These are phyloP conservation scores for Athalia circularis DNA, from an alignment of 2,888 invertebrate genomes.

Conservation along the genomic window DNA sequence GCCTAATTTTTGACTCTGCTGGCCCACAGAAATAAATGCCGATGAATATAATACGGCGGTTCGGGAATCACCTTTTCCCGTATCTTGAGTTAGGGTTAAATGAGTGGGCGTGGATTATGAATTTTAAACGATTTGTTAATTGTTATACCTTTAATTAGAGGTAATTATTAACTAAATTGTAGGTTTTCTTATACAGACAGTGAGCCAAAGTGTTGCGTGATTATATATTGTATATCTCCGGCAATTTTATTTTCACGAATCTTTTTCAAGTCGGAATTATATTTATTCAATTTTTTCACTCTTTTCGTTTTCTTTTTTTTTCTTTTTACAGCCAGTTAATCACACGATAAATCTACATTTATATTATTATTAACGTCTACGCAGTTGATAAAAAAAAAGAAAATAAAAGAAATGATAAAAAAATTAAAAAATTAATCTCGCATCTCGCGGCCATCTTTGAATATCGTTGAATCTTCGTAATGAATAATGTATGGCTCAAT, in stretches of 20 bases:
- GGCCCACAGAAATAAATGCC: no score
- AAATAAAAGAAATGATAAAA: neutral
- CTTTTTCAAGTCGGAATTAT: no score
- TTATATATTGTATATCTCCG: no score
- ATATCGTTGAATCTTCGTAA: constrained; percentile 35
- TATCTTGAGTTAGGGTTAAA: constrained; percentile 49
- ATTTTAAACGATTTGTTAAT: constrained; percentile 58
- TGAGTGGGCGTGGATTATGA: constrained; percentile 60
- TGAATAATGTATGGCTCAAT: constrained; percentile 58
- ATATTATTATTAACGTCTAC: neutral
- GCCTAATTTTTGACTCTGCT: neutral
- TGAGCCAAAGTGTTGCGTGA: no score
- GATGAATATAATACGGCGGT: constrained; percentile 5
- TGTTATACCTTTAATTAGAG: constrained; percentile 60
- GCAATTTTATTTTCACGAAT: no score
- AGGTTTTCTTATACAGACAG: constrained; percentile 46
- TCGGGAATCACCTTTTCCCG: neutral
- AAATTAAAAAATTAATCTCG: neutral
- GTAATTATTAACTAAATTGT: constrained; percentile 60
- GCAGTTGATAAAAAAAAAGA: neutral
- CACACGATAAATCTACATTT: neutral
- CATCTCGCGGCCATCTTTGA: constrained; percentile 38
- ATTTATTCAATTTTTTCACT: no score
- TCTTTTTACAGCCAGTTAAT: no score
- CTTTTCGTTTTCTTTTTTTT: no score